Base-by-base conservation (phyloP, 2,888 invertebrate genomes). In the Smittia sp. region DNA sequence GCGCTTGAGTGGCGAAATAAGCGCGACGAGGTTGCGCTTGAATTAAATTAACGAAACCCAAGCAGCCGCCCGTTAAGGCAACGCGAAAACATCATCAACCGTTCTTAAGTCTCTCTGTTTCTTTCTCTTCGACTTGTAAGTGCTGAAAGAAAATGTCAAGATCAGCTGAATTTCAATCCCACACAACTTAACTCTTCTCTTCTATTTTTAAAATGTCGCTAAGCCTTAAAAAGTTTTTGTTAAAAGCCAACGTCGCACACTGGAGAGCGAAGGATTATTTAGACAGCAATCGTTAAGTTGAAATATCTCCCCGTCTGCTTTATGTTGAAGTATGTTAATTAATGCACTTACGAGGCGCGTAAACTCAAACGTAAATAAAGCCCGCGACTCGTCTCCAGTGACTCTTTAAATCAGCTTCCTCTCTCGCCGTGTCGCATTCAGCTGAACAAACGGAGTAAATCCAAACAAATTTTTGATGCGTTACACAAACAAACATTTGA, bases 401-500 rank as follows among this genome's bases (percentile, higher is more conserved):
- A 46, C 46, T 46, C 46, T 13, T 15, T 2, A 11, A 15, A n/a
- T 46, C n/a, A 46, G 58, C 58, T 20, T 58, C 58, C n/a, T 58
- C n/a, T 38, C 15, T 58, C 22, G 7, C n/a, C 22, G 58, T 58
- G n/a, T 3, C 58, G n/a, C 58, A 58, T 1, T 20, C 22, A 58
- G 22, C 20, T 58, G 58, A 58, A 58, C 58, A 58, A 18, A 58
- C 58, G 58, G 22, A 58, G 46, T 46, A 18, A 22, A 58, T 58
- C 22, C 18, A 22, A 58, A 58, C 58, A 58, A 22, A 58, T 58
- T 18, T n/a, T 18, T 58, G 13, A 58, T 58, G 58, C 58, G 58
- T 22, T 58, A 58, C 7, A 58, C 22, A 58, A 58, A 58, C 58
- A 58, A 58, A 58, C 22, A 58, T 58, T 58, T 58, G 58, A 58